Evolutionary conservation across 1,140 invertebrate genomes (phyloP).

Genomic region (Macrobrachium nipponense): DNA sequence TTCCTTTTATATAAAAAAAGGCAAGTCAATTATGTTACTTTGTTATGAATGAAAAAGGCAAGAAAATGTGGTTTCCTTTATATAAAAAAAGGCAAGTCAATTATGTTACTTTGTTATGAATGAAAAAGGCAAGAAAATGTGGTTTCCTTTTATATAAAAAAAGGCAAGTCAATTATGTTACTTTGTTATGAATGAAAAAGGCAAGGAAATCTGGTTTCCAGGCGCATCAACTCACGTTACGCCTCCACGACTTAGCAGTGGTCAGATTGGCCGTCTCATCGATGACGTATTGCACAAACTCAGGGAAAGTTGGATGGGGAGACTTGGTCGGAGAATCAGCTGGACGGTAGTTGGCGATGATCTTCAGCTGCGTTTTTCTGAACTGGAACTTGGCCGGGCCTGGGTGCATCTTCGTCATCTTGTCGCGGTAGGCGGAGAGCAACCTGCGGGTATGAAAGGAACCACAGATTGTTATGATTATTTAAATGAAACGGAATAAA

Average conservation of each 20-base stretch:
- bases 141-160: too few relatives aligned
- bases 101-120: too few relatives aligned
- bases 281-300: slow-evolving; percentile 47
- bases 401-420: slow-evolving; percentile 36
- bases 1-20: too few relatives aligned
- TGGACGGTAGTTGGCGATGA: slow-evolving; percentile 26
- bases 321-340: background rate
- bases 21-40: too few relatives aligned
- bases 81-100: too few relatives aligned
- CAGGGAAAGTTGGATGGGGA: slow-evolving; percentile 41
- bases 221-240: slow-evolving; percentile 26
- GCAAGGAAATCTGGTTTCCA: too few relatives aligned
- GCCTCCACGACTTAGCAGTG: slow-evolving; percentile 5
- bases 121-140: too few relatives aligned
- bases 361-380: slow-evolving; percentile 25
- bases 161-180: too few relatives aligned
- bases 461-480: background rate
- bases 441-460: slow-evolving; percentile 1
- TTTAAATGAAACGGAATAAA: background rate
- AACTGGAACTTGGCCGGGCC: slow-evolving; percentile 36
- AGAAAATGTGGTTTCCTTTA: too few relatives aligned
- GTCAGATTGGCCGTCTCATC: slow-evolving; percentile 16
- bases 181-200: too few relatives aligned
- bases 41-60: too few relatives aligned
- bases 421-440: slow-evolving; percentile 46